These are phyloP conservation scores for Myxocyprinus asiaticus DNA, from an alignment of 2,113 vertebrate species.

Conservation along the genomic window DNA sequence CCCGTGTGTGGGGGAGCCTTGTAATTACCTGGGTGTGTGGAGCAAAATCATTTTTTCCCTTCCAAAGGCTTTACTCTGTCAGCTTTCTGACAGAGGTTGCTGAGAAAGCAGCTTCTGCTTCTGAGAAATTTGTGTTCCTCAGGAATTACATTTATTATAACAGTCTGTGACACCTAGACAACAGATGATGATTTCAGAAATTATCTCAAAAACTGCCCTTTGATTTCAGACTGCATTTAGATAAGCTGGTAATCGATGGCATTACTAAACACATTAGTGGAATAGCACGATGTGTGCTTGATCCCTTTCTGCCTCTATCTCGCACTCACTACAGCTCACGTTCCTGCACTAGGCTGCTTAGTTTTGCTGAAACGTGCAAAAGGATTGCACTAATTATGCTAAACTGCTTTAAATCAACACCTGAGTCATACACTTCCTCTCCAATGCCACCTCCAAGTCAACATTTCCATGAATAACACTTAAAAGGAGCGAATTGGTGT, in stretches of 20 bases:
- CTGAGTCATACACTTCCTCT: slow-evolving; percentile 20
- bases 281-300: slow-evolving; percentile 23
- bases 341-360: slow-evolving; percentile 39
- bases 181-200: neutral
- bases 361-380: slow-evolving; percentile 52
- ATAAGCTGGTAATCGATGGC: slow-evolving; percentile 4
- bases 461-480: too few species aligned
- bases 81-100: slow-evolving; percentile 10
- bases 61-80: slow-evolving; percentile 16
- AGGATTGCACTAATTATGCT: slow-evolving; percentile 63
- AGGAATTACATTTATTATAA: neutral
- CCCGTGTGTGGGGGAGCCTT: slow-evolving; percentile 32
- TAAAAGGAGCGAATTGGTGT: too few species aligned
- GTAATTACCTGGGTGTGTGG: slow-evolving; percentile 60
- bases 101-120: slow-evolving; percentile 7
- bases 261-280: slow-evolving; percentile 56
- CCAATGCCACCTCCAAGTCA: neutral
- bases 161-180: neutral
- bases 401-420: slow-evolving; percentile 63
- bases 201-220: neutral
- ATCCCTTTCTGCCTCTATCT: slow-evolving; percentile 24
- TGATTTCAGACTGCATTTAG: slow-evolving; percentile 15
- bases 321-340: slow-evolving; percentile 34
- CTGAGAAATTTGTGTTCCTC: neutral
- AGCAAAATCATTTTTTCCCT: slow-evolving; percentile 20